phyloP scores from a whole-genome alignment of 2,113 vertebrate species.

The Thomomys bottae region DNA sequence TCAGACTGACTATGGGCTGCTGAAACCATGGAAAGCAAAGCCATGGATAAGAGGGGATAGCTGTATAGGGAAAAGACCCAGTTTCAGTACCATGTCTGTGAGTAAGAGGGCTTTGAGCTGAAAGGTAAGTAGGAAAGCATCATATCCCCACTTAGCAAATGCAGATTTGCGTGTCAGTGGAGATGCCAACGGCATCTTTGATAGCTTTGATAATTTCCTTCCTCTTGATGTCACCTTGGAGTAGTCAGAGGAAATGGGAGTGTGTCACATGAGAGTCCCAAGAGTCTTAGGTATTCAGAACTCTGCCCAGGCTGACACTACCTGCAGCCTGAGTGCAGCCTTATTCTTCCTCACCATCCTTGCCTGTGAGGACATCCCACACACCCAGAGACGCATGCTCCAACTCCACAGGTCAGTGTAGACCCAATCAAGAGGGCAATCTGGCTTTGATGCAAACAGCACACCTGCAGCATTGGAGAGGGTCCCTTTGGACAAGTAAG shows the following conservation, averaged over 20 bases:
- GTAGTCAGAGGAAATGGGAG: not conserved
- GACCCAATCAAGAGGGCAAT: not conserved
- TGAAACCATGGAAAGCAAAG: not conserved
- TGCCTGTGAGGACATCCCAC: fast-evolving
- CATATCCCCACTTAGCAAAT: not conserved
- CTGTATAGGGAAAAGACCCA: fast-evolving
- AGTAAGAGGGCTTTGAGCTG: not conserved
- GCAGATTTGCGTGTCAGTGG: not conserved
- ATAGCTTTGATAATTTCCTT: too few relatives aligned
- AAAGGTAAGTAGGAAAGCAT: not conserved
- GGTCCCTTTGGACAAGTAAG: not conserved
- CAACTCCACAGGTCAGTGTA: not conserved
- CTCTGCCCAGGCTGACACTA: not conserved
- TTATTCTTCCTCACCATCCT: not conserved
- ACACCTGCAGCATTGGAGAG: not conserved
- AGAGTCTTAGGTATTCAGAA: not conserved
- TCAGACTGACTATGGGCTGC: not conserved
- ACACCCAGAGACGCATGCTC: not conserved
- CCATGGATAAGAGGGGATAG: not conserved
- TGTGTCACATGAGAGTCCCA: not conserved
- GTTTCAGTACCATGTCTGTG: not conserved
- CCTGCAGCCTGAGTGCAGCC: not conserved
- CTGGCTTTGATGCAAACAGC: not conserved
- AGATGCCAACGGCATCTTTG: not conserved
- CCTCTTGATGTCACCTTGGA: too few relatives aligned